Evolutionary conservation across 2,797 vertebrate genomes (phyloP), one percentile per base, ranked within the genome.

Genomic region (Oreochromis mossambicus): DNA sequence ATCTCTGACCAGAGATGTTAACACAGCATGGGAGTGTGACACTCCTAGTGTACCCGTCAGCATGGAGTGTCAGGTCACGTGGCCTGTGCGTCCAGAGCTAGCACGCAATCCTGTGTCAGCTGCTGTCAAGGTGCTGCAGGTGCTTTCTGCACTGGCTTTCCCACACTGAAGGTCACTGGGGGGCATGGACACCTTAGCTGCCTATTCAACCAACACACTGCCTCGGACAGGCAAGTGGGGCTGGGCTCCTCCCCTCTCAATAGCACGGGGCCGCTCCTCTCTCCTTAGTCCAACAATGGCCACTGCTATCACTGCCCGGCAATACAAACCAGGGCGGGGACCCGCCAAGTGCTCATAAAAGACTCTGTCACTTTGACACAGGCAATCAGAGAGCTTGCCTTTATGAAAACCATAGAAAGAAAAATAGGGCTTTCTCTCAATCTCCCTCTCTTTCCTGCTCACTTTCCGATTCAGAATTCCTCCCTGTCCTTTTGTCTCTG

Each of bases 281-380:
- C 88, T 91, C 87, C 85, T 54, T 80, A 84, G 91, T 81, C 90
- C 94, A 94, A 95, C 95, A 96, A 96, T 95, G 90, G 92, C 90
- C 95, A 92, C 89, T 79, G 92, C 96, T 96, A 94, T 96, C 94
- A 95, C 94, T 92, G 94, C 94, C 92, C 89, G 88, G 93, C 94
- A 95, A 95, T 94, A 96, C 95, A 97, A 94, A 92, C 89, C 92
- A 94, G 95, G 96, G 95, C 77, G 95, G 95, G 95, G 93, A 88
- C 93, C 92, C 46, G 88, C 85, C 89, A 83, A 91, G 89, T 87
- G 86, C 91, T 92, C 94, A 96, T 96, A 95, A 96, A 95, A 92
- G 94, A 92, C 86, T 86, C 91, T 96, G 94, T 96, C 95, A 96
- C 88, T 95, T 94, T 95, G 94, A 95, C 94, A 87, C 92, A 89